Base-by-base conservation (phyloP, 2,888 invertebrate species). In the Temnothorax unifasciatus region DNA sequence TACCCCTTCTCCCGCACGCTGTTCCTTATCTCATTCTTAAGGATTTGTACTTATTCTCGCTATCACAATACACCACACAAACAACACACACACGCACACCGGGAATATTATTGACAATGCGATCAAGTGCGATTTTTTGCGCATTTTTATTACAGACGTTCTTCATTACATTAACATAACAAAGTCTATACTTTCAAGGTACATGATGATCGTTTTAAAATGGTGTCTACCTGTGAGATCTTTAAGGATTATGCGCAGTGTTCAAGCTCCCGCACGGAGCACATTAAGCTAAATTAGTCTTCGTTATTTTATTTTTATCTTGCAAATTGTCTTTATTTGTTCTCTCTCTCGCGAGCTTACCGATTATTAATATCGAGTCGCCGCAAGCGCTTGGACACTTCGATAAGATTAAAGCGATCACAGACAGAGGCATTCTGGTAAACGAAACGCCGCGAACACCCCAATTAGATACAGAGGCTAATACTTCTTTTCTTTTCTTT, bases 161-260 rank as follows among this genome's bases (percentile, higher is more conserved):
- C 47, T 77, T 93, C 92, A 92, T 93, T 94, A 93, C 91, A 91
- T 94, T 93, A 94, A 94, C 93, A 94, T 94, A 94, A 94, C 94
- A 94, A 94, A 94, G 92, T 94, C 93, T 94, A 94, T 94, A 94
- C 93, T 95, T 94, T 94, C 94, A 94, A 94, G 94, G 94, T 94
- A 94, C 94, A 94, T 92, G 92, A 93, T 93, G 91, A 93, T 94
- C 93, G 91, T 93, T 81, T 73, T 94, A 94, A 93, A 94, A 93
- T 94, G 91, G 92, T 93, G 91, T 93, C 92, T 93, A 93, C 91
- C 93, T 93, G 93, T 94, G 94, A 94, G 92, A 93, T 93, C 92
- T 93, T 94, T 91, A 91, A 92, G 91, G 87, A 93, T 94, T 92
- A 92, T 92, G 89, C 93, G 93, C 92, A 93, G 92, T 92, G 92